Conservation (phyloP, 2,888 invertebrate genomes). For the Saturnia japonica region DNA sequence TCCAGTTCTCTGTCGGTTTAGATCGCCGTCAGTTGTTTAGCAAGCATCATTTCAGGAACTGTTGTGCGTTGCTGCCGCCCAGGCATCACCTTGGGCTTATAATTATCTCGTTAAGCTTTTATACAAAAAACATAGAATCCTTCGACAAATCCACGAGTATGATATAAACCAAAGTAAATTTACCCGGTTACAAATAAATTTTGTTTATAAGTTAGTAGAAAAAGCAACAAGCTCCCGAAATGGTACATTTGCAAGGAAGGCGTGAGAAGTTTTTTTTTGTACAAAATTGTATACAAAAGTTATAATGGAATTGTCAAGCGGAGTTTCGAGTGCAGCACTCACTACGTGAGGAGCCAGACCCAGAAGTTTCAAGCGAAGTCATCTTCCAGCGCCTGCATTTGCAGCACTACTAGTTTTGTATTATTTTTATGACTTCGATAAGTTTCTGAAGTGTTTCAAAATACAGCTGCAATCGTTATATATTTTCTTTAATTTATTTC, state of each 20-base stretch:
- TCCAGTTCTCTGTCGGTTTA: no score
- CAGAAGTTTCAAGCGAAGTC: slow-evolving; percentile 30
- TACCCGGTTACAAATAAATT: no score
- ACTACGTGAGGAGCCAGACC: slow-evolving; percentile 24
- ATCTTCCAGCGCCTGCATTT: background rate
- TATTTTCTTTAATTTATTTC: background rate
- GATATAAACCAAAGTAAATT: no score
- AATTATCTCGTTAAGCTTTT: no score
- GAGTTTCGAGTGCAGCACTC: slow-evolving; percentile 23
- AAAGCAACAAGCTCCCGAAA: background rate
- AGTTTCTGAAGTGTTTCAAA: background rate
- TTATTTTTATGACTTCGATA: background rate
- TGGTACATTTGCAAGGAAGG: background rate
- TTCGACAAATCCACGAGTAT: no score
- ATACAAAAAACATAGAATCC: no score
- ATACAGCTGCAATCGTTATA: background rate
- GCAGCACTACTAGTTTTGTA: background rate
- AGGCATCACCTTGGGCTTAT: no score
- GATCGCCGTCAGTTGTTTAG: no score
- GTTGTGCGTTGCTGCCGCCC: no score
- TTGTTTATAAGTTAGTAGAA: background rate
- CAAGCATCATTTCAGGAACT: no score
- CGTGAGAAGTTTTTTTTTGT: slow-evolving; percentile 18
- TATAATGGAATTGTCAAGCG: slow-evolving; percentile 42
- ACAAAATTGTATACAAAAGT: slow-evolving; percentile 27